Evolutionary conservation across 2,113 vertebrate genomes (phyloP).

Genomic region (Epinephelus fuscoguttatus): DNA sequence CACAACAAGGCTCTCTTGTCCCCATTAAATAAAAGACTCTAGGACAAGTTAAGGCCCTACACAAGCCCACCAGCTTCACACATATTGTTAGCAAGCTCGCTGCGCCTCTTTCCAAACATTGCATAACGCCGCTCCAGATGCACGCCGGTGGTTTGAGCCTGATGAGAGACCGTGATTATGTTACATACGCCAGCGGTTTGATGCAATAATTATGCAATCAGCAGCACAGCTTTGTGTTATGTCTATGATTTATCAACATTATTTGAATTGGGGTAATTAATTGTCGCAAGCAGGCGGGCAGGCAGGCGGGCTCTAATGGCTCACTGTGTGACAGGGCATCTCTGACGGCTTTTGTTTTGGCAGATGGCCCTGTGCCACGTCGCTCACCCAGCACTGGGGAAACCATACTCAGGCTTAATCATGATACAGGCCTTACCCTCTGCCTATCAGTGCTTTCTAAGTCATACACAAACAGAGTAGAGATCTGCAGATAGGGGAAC

Average conservation of each 20-base stretch:
- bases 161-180: conserved; percentile 81
- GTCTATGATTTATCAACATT: conserved; percentile 73
- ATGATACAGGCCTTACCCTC: conserved; percentile 30
- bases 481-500: conserved; percentile 57
- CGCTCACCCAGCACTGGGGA: conserved; percentile 26
- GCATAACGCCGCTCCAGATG: conserved; percentile 72
- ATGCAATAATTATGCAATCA: conserved; percentile 82
- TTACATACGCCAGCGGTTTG: conserved; percentile 77
- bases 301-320: conserved; percentile 35
- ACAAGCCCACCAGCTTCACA: conserved; percentile 12
- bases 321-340: conserved; percentile 60
- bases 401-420: conserved; percentile 47
- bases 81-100: conserved; percentile 39
- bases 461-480: conserved; percentile 58
- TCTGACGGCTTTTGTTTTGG: conserved; percentile 71
- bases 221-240: conserved; percentile 68
- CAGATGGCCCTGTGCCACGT: conserved; percentile 66
- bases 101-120: conserved; percentile 67
- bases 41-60: conserved; percentile 24
- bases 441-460: conserved; percentile 46
- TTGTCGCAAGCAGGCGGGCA: conserved; percentile 48
- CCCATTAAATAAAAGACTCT: conserved; percentile 28
- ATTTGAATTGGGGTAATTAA: conserved; percentile 72
- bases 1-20: conserved; percentile 38
- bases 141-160: conserved; percentile 73